Percentiles rank a stretch among this genome's conserved stretches.
Conservation (phyloP, 2,113 vertebrate genomes). For the Pongo abelii region DNA sequence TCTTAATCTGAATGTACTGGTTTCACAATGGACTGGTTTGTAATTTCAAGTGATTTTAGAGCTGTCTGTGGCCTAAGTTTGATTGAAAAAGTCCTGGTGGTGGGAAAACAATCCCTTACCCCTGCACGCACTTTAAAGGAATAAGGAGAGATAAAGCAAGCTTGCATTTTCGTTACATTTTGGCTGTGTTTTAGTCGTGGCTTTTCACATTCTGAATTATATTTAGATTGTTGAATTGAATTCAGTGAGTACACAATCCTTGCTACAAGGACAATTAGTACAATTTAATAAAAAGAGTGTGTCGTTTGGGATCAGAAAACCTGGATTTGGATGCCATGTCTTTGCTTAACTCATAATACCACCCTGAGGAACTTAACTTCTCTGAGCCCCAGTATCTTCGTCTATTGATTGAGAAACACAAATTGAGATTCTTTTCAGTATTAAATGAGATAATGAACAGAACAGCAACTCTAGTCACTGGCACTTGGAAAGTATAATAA, state of each 20-base stretch:
- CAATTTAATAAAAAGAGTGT: neutral
- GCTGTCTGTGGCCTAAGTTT: neutral
- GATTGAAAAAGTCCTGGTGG: neutral
- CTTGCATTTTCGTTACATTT: constrained; percentile 21
- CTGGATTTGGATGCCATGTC: neutral
- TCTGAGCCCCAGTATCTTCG: neutral
- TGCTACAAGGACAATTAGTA: neutral
- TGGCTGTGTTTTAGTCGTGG: neutral
- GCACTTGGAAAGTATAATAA: neutral
- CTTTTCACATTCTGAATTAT: neutral
- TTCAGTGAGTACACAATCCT: neutral
- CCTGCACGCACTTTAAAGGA: neutral
- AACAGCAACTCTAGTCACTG: neutral
- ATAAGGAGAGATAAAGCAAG: neutral
- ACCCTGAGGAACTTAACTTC: neutral
- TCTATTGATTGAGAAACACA: neutral
- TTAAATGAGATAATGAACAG: neutral
- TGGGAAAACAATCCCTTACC: neutral
- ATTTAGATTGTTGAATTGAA: constrained; percentile 32
- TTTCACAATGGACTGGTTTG: neutral
- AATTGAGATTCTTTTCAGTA: neutral
- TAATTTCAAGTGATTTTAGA: constrained; percentile 28
- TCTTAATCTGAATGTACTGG: neutral
- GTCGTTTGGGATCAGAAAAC: neutral
- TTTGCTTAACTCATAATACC: neutral